Base-by-base conservation (phyloP, 2,888 invertebrate genomes). In the Trissonchulus sp. region DNA sequence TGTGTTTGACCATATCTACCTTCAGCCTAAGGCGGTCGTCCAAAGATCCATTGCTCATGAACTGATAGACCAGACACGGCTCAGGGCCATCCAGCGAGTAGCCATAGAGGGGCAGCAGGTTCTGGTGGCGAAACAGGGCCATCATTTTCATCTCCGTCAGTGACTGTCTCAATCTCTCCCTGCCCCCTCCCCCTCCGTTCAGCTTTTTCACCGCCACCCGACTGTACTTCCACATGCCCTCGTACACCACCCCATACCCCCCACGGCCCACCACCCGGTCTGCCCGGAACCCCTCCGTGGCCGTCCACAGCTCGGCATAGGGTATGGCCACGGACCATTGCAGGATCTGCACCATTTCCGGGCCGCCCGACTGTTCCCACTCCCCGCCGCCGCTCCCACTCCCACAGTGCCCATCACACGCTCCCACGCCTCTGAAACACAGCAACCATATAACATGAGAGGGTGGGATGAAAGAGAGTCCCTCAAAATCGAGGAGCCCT, bases 211-310 rank as follows among this genome's bases (percentile, higher is more conserved):
- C 91, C 0, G 96, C 96, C 0, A 95, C 93, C 38, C 90, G 88
- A 0, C 92, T 90, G 78, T 91, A 90, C 82, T 93, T 93, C 93
- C 93, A 94, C 76, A 89, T 89, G 8, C 93, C 96, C 88, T 90
- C 90, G 83, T 90, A 97, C 0, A 97, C 97, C 18, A 90, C 91
- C 3, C 96, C 97, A 84, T 95, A 97, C 0, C 97, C 97, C 0
- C 96, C 96, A 69, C 81, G 81, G 0, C 94, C 94, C 0, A 95
- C 85, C 74, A 93, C 87, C 76, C 90, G 90, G 1, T 86, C 86
- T 0, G 88, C 85, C 79, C 89, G 88, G 92, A 96, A 97, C 81
- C 90, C 89, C 79, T 91, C 88, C 0, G 96, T 96, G 0, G 94
- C 92, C 30, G 85, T 85, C 65, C 88, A 88, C 31, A 97, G 85